Percentiles rank a stretch among this genome's conserved stretches.
These are phyloP conservation scores for Drosophila erecta DNA, from an alignment of 1,140 invertebrate genomes.

Conservation along the genomic window DNA sequence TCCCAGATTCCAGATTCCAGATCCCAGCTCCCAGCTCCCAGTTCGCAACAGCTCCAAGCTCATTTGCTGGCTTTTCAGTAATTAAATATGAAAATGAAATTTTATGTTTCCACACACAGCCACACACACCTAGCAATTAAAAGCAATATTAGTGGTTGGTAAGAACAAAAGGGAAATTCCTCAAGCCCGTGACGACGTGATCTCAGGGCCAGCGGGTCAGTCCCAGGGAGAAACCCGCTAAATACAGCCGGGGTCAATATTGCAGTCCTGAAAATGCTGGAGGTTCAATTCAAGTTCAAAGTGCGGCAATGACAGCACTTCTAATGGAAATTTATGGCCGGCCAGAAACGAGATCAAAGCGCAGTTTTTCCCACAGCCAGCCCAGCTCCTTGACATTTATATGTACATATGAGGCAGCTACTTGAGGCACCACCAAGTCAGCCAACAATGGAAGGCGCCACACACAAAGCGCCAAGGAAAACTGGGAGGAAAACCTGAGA, in stretches of 20 bases:
- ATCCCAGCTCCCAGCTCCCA: conserved; percentile 4
- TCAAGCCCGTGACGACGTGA: neutral
- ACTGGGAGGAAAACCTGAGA: conserved; percentile 53
- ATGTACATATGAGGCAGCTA: conserved; percentile 53
- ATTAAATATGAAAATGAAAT: conserved; percentile 78
- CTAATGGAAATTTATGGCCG: conserved; percentile 58
- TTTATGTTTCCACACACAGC: conserved; percentile 58
- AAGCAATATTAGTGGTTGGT: conserved; percentile 26
- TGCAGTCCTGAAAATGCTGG: neutral
- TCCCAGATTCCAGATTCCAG: neutral
- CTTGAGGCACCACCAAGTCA: conserved; percentile 31
- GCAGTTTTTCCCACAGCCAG: conserved; percentile 49
- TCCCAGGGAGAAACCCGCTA: neutral
- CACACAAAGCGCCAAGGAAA: conserved; percentile 31
- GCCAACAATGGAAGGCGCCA: conserved; percentile 48
- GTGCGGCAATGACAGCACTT: conserved; percentile 29
- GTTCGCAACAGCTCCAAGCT: conserved; percentile 27
- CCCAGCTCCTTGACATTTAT: conserved; percentile 60
- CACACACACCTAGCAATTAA: conserved; percentile 56
- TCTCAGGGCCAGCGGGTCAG: conserved; percentile 19
- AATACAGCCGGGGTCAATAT: neutral
- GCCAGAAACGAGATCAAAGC: conserved; percentile 55
- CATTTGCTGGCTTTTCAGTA: conserved; percentile 62
- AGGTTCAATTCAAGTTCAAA: conserved; percentile 45
- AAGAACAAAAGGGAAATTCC: conserved; percentile 6